Base-by-base conservation (phyloP, 2,797 vertebrate species). In the Protonibea diacanthus region DNA sequence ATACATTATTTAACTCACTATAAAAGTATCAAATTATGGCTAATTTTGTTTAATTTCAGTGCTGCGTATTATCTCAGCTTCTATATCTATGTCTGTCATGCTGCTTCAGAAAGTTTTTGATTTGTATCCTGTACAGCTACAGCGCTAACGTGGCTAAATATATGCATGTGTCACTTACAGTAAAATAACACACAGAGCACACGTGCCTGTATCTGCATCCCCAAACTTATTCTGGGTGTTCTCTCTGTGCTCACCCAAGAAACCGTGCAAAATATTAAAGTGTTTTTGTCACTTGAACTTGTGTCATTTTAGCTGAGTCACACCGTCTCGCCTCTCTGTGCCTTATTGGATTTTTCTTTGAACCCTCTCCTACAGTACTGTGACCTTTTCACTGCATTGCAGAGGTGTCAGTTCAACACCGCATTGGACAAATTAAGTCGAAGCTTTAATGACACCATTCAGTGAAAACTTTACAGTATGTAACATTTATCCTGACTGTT, bases 281-380 rank as follows among this genome's bases (percentile, higher is more conserved):
- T 52, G 63, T 18, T 64, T 72, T 38, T 9, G n/a, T 78, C 23
- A 58, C 21, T 79, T 44, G 25, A 76, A 45, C 18, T 53, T 42
- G 47, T 68, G 51, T 78, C 38, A 64, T 86, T 90, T 91, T 71
- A 84, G 89, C 90, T 87, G 89, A 92, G 74, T 91, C 91, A 89
- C 21, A 18, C 59, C 2, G 8, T 9, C 33, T 65, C 45, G 56
- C 27, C n/a, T 18, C 56, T 71, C 76, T 80, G 25, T 60, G 62
- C 66, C 60, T 76, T 71, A 76, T 85, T 81, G 66, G 68, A 79
- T 81, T 83, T 74, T 73, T 64, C 74, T 74, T 38, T 73, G 55
- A 81, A 84, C 58, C 55, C 23, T 73, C 14, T 1, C 71, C 61
- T 25, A 45, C 63, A 63, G 57, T 3, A 53, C 47, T 6, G 2